Conservation (phyloP, 2,113 vertebrate species). For the Macaca mulatta region DNA sequence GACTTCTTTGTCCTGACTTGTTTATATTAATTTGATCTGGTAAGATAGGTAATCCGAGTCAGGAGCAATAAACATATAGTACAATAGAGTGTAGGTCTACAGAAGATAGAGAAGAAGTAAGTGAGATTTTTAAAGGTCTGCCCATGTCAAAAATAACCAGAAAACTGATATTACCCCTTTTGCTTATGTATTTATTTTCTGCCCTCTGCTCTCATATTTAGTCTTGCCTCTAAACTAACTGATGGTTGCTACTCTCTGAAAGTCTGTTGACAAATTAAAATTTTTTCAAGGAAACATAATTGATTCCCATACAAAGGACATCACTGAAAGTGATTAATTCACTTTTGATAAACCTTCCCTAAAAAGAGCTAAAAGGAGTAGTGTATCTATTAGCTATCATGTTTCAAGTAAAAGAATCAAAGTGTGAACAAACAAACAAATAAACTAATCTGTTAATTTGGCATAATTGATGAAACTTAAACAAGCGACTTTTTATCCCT, state of each 20-base stretch:
- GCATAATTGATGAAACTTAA: not conserved
- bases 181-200: too few species aligned
- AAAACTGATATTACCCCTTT: too few species aligned
- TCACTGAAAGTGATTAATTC: not conserved
- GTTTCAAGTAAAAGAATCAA: not conserved
- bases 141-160: too few species aligned
- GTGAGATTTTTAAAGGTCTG: too few species aligned
- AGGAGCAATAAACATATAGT: too few species aligned
- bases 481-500: not conserved
- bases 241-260: not conserved
- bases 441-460: not conserved
- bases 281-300: not conserved
- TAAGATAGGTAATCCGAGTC: too few species aligned
- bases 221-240: not conserved
- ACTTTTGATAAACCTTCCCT: not conserved
- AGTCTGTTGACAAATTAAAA: not conserved
- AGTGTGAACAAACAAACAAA: not conserved
- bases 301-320: not conserved
- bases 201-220: not conserved
- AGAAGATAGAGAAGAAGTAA: too few species aligned
- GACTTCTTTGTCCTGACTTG: too few species aligned
- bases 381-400: not conserved
- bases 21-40: too few species aligned
- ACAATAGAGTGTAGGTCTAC: too few species aligned
- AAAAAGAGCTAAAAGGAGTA: not conserved